Base-by-base conservation (phyloP, 2,888 invertebrate genomes). In the Aproaerema taeniolella region DNA sequence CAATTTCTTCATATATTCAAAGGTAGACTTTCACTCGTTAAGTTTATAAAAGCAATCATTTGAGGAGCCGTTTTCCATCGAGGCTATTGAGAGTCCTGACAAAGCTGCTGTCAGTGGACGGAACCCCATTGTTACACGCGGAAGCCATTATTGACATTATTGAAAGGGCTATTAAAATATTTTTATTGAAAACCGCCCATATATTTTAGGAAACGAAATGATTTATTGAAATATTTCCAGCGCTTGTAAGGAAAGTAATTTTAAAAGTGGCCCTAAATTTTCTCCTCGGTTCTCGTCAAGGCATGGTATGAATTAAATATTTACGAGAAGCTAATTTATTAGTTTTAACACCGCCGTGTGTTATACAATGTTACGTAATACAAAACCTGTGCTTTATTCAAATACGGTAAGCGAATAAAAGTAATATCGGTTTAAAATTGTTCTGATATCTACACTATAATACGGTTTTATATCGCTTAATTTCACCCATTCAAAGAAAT, bases 111-210 rank as follows among this genome's bases (percentile, higher is more conserved):
- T 62, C 78, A 65, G 62, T 73, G 67, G 74, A 76, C 78, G 77
- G 74, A 77, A 71, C 65, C 62, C 74, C 57, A 76, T 82, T 83
- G 81, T 81, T 71, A 71, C 68, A 61, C 65, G 67, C 75, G 81
- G 78, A 80, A 80, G 74, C 79, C 78, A 79, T 79, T 82, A 82
- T 78, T 78, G 79, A 80, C 75, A 66, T 79, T 77, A 61, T 79
- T 78, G 73, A 80, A 81, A 77, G 70, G 71, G 67, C 76, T 72
- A 73, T 80, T 79, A 78, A 74, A 76, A 69, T 72, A 69, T 67
- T 67, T 68, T 67, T 73, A 72, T 71, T 71, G 72, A 73, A 72
- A 70, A 73, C 59, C 69, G 70, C 71, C 73, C 67, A 63, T 59
- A 50, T 53, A 59, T 64, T 71, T 70, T 61, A 53, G 49, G 51